These are phyloP conservation scores for Malthinus flaveolus DNA, from an alignment of 2,888 invertebrate genomes.

Conservation along the genomic window DNA sequence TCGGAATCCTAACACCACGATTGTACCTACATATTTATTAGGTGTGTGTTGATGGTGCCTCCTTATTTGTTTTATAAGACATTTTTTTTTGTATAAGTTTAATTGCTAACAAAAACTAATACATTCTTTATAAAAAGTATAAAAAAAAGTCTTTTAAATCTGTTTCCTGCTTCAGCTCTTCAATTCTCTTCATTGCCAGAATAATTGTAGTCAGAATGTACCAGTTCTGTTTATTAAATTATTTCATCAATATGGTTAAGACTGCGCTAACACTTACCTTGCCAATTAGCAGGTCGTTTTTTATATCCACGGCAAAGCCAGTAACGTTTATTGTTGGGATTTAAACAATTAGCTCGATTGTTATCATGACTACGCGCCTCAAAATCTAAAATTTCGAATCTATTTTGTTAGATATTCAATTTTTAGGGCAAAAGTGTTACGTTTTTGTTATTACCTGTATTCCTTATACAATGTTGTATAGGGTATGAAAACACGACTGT, in stretches of 20 bases:
- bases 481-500: neutral
- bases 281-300: constrained; percentile 7
- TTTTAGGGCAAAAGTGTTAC: neutral
- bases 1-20: too few relatives aligned
- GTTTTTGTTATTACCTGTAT: neutral
- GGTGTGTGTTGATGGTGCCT: too few relatives aligned
- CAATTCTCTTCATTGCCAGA: too few relatives aligned
- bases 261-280: constrained; percentile 1
- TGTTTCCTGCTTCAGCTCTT: too few relatives aligned
- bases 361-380: neutral
- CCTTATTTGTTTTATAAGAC: too few relatives aligned
- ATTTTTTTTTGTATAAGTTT: too few relatives aligned
- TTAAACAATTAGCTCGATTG: constrained; percentile 20
- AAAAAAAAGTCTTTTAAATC: too few relatives aligned
- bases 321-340: constrained; percentile 24
- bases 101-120: too few relatives aligned
- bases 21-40: too few relatives aligned
- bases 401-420: neutral
- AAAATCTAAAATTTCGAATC: neutral
- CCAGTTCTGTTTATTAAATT: neutral
- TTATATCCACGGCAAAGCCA: constrained; percentile 27
- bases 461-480: neutral
- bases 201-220: neutral
- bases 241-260: neutral
- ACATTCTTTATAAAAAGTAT: too few relatives aligned